phyloP scores from a whole-genome alignment of 2,888 invertebrate genomes.

The Mamestra brassicae region DNA sequence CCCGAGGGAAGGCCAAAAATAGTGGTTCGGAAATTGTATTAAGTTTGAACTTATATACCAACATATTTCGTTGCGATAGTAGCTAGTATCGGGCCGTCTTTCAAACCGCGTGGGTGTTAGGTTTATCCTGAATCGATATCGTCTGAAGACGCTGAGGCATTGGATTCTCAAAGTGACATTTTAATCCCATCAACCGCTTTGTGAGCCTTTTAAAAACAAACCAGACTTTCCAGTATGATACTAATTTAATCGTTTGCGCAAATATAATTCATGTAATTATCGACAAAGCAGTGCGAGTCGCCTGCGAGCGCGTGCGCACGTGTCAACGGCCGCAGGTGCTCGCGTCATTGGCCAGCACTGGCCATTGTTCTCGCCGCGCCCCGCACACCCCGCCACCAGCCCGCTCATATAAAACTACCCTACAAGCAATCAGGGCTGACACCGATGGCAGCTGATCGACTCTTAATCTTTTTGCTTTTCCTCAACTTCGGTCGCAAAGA shows the following conservation, averaged over 20 bases:
- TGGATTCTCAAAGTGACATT: neutral
- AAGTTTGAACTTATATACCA: slow-evolving; percentile 9
- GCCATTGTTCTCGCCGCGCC: slow-evolving; percentile 79
- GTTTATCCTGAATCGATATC: neutral
- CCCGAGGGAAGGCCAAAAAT: slow-evolving; percentile 45
- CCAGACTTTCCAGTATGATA: slow-evolving; percentile 17
- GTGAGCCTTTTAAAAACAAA: slow-evolving; percentile 8
- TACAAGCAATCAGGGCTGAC: slow-evolving; percentile 56
- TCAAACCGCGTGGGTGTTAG: slow-evolving; percentile 10
- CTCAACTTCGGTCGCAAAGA: slow-evolving; percentile 35
- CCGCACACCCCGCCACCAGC: slow-evolving; percentile 57
- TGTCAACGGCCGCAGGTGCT: slow-evolving; percentile 88
- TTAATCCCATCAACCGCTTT: neutral
- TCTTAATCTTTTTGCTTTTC: slow-evolving; percentile 50
- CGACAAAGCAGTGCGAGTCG: slow-evolving; percentile 58
- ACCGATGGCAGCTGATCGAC: slow-evolving; percentile 52
- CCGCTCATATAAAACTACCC: slow-evolving; percentile 66
- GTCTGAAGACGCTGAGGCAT: neutral
- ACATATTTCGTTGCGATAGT: neutral
- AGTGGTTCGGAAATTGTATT: slow-evolving; percentile 40
- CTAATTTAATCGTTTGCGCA: slow-evolving; percentile 34
- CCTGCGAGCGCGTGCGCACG: slow-evolving; percentile 80
- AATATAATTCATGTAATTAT: slow-evolving; percentile 65
- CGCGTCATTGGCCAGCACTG: slow-evolving; percentile 83
- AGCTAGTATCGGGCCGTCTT: neutral